Base-by-base conservation (phyloP, 2,888 invertebrate species). In the Rutpela maculata region DNA sequence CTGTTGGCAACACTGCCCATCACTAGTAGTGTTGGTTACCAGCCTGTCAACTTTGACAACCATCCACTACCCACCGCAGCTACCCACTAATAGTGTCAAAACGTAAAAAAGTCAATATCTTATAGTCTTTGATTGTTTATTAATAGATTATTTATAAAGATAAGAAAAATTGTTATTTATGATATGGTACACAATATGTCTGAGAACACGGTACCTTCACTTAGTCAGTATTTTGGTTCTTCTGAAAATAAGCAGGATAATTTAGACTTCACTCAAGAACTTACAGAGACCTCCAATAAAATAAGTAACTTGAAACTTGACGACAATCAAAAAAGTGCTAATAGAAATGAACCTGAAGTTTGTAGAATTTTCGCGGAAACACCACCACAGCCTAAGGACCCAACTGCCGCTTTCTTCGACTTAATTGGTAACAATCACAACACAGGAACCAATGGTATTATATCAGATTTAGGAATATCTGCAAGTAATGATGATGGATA, bases 221-320 rank as follows among this genome's bases (percentile, higher is more conserved):
- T 93, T 81, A 92, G 92, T 87, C 91, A 92, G 87, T 93, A 93
- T 88, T 93, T 93, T 86, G 91, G 90, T 35, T 81, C 84, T 17
- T 75, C 82, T 73, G 82, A 76, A 56, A 83, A 77, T 19, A 80
- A 83, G 59, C 80, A 83, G 35, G 83, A 84, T 68, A 78, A 85
- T 71, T 80, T 81, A 59, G 85, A 87, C 74, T 82, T 86, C 73
- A 76, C 84, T 15, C 78, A 86, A 56, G 85, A 85, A 66, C 80
- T 87, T 11, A 75, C 80, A 7, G 86, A 87, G 70, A 81, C 87
- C 56, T 84, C 86, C 22, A 83, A 78, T 62, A 84, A 85, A 82
- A 80, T 86, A 67, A 82, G 78, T 43, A 83, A 80, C 62, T 78
- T 81, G 76, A 78, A 81, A 80, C 75, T 83, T 81, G 83, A 83